Percentiles rank a stretch among this genome's conserved stretches.
Conservation (phyloP, 1,140 invertebrate genomes). For the Cotesia glomerata region DNA sequence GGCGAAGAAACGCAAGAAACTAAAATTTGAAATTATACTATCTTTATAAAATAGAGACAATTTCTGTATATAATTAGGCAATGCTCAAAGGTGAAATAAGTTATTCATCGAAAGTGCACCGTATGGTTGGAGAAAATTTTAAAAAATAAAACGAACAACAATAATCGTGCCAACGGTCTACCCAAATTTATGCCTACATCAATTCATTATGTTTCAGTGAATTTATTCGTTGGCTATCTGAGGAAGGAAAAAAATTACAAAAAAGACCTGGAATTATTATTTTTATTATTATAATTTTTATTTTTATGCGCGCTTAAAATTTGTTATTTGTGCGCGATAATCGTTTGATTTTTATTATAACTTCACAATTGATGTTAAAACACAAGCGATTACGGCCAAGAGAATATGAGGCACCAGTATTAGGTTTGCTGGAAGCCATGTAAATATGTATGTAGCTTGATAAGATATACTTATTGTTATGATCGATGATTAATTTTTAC, state of each 20-base stretch:
- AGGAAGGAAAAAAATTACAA: constrained; percentile 1
- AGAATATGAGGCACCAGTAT: constrained; percentile 19
- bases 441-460: constrained; percentile 63
- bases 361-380: neutral
- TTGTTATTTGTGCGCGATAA: neutral
- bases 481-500: constrained; percentile 47
- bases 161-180: constrained; percentile 24
- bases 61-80: neutral
- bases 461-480: constrained; percentile 62
- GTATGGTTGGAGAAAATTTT: neutral
- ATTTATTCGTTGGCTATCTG: neutral
- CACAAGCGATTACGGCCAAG: neutral
- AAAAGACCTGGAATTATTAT: neutral
- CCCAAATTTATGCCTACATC: constrained; percentile 24
- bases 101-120: constrained; percentile 1
- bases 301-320: neutral
- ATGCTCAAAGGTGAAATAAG: neutral
- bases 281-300: neutral
- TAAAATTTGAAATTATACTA: constrained; percentile 56
- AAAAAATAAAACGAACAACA: neutral
- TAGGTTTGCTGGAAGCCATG: constrained; percentile 39
- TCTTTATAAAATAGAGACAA: constrained; percentile 45
- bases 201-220: neutral
- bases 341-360: constrained; percentile 15
- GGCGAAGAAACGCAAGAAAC: constrained; percentile 53